Percentiles rank a stretch among this genome's conserved stretches.
These are phyloP conservation scores for Columba livia DNA, from an alignment of 2,113 vertebrate species.

Conservation along the genomic window DNA sequence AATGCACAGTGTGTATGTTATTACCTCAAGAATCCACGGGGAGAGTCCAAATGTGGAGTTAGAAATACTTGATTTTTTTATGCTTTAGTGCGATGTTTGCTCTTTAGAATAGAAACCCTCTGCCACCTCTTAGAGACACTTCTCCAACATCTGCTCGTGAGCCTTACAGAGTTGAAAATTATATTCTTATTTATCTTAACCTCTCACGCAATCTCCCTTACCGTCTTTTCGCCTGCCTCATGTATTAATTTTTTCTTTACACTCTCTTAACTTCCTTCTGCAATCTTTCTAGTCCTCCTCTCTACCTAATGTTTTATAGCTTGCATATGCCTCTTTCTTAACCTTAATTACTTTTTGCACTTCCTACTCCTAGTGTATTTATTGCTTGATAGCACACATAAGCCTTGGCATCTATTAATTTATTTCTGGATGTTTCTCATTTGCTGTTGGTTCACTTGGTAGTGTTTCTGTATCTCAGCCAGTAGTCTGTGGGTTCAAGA, in stretches of 20 bases:
- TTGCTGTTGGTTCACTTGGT: constrained; percentile 14
- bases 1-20: not conserved
- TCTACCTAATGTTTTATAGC: constrained; percentile 71
- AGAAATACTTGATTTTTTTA: not conserved
- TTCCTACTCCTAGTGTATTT: constrained; percentile 36
- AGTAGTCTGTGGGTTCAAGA: not conserved
- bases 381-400: constrained; percentile 67
- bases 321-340: constrained; percentile 71
- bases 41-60: not conserved
- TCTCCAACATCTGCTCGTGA: not conserved
- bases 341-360: constrained; percentile 58
- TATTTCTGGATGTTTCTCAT: constrained; percentile 20
- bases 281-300: constrained; percentile 68
- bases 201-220: constrained; percentile 36
- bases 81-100: not conserved
- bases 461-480: not conserved
- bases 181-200: constrained; percentile 38
- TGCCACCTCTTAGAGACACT: not conserved
- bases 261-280: constrained; percentile 48
- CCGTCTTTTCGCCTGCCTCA: not conserved
- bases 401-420: constrained; percentile 19
- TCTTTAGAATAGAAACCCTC: not conserved
- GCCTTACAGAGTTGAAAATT: not conserved
- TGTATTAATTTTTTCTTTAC: constrained; percentile 63
- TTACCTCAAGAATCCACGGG: not conserved